A percentile compares a stretch with the other conserved stretches of the same genome.
Evolutionary conservation across 2,113 vertebrate species (phyloP).

Genomic region (Gallinago undulata): DNA sequence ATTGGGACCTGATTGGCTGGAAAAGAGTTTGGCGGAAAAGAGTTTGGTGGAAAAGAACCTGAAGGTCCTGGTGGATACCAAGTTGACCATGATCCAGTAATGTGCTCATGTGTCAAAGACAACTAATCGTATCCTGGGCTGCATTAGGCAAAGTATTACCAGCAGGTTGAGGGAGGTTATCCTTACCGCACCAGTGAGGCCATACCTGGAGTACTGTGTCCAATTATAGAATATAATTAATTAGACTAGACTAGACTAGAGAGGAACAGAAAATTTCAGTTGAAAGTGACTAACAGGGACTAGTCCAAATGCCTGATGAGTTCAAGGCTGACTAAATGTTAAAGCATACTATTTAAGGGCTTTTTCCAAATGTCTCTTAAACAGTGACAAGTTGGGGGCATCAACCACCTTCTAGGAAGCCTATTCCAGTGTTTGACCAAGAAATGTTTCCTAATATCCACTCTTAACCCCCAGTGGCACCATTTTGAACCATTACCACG

Average conservation of each 20-base stretch:
- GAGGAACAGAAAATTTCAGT: background rate
- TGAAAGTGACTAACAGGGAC: background rate
- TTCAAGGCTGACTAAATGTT: background rate
- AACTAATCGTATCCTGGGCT: background rate
- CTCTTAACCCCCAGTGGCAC: no score
- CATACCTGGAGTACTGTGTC: background rate
- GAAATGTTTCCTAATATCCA: background rate
- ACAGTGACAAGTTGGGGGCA: background rate
- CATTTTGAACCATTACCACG: no score
- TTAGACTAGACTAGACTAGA: background rate
- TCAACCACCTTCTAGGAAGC: background rate
- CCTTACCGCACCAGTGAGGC: background rate
- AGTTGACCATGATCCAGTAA: background rate
- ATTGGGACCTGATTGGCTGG: background rate
- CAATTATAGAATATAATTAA: background rate
- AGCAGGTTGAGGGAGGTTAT: background rate
- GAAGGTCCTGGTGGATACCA: background rate
- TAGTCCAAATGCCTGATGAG: background rate
- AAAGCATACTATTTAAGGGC: background rate
- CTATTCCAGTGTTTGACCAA: background rate
- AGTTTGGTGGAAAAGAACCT: background rate
- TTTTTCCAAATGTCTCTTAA: background rate
- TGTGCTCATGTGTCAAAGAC: background rate
- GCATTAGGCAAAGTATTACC: background rate
- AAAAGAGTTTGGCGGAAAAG: background rate